phyloP scores from a whole-genome alignment of 2,113 vertebrate genomes.

The Lontra canadensis region DNA sequence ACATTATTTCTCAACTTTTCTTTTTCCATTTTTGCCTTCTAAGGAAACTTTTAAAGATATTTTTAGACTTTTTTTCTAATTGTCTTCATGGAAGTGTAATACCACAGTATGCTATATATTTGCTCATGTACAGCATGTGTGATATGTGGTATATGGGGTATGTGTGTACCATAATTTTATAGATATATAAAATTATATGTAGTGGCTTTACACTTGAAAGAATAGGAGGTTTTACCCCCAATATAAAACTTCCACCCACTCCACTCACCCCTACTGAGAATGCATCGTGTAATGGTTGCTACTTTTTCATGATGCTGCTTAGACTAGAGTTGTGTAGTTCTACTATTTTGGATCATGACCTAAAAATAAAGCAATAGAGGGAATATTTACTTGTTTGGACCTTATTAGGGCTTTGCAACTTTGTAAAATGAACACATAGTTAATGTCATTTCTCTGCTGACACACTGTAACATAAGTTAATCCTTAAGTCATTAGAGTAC shows the following conservation, averaged over 20 bases:
- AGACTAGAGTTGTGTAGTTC: not conserved
- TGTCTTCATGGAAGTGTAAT: not conserved
- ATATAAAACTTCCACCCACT: not conserved
- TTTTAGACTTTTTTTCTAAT: not conserved
- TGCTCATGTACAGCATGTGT: not conserved
- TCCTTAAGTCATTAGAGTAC: not conserved
- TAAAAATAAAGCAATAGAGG: constrained; percentile 19
- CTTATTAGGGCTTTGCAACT: not conserved
- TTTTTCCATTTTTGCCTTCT: not conserved
- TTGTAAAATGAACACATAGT: not conserved
- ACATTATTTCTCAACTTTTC: not conserved
- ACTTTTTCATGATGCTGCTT: not conserved
- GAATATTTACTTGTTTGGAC: not conserved
- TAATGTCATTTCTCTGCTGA: not conserved
- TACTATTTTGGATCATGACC: not conserved
- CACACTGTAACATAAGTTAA: not conserved
- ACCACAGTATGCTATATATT: not conserved
- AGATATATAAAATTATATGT: rapidly evolving
- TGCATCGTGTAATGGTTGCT: not conserved
- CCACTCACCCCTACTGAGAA: not conserved
- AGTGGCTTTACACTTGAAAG: not conserved
- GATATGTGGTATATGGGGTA: not conserved
- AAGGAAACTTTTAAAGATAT: not conserved
- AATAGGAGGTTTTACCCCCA: not conserved
- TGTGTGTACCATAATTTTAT: too few species aligned